Percentiles rank a stretch among this genome's conserved stretches.
Conservation (phyloP, 2,797 vertebrate species). For the Helicolenus hilgendorfi region DNA sequence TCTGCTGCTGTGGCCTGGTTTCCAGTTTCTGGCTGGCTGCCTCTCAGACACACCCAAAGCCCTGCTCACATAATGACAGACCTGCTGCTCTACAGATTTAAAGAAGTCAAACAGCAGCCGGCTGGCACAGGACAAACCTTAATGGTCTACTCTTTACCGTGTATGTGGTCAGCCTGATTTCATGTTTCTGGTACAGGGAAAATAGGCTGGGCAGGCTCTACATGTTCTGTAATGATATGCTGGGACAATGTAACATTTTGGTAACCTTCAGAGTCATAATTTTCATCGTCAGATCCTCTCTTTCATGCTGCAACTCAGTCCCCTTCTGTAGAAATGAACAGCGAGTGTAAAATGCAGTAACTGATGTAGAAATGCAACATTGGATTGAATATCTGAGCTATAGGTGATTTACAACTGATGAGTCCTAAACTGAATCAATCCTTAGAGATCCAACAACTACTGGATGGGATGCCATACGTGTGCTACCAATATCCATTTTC, state of each 20-base stretch:
- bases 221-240: constrained; percentile 68
- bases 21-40: constrained; percentile 65
- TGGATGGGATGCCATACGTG: neutral
- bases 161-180: constrained; percentile 56
- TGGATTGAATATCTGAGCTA: neutral
- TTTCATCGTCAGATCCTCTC: constrained; percentile 4
- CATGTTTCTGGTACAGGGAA: constrained; percentile 56
- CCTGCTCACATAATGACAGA: constrained; percentile 76
- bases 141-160: neutral
- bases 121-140: constrained; percentile 22
- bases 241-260: constrained; percentile 49
- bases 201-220: constrained; percentile 34
- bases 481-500: neutral
- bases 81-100: constrained; percentile 57
- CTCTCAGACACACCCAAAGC: constrained; percentile 79
- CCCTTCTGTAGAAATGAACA: neutral
- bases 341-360: neutral
- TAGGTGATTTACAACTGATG: neutral
- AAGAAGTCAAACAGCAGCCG: constrained; percentile 47
- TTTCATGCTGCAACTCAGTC: neutral
- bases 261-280: constrained; percentile 11
- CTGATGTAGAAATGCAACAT: neutral
- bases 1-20: constrained; percentile 67
- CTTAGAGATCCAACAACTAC: neutral
- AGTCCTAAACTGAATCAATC: neutral